These are phyloP conservation scores for Periplaneta americana DNA, from an alignment of 1,140 invertebrate species.

Conservation along the genomic window DNA sequence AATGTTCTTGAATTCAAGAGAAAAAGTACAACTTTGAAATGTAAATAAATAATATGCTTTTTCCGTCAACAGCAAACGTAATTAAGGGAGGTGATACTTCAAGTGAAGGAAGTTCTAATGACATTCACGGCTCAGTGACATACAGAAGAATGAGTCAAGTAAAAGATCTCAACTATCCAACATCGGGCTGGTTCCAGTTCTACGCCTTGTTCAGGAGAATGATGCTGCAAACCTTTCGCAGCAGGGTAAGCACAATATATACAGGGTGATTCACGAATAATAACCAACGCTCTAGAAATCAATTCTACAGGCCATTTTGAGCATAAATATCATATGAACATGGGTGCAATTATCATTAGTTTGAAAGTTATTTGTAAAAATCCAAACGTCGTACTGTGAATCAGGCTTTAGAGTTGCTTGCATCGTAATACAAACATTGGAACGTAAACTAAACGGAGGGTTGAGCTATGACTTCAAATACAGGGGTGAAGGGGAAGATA, in stretches of 20 bases:
- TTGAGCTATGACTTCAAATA: neutral
- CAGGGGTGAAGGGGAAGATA: no score
- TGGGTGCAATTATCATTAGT: neutral
- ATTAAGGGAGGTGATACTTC: neutral
- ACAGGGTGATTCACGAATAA: neutral
- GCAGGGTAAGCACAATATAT: slow-evolving; percentile 29
- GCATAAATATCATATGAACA: neutral
- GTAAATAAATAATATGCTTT: no score
- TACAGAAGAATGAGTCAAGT: neutral
- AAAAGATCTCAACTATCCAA: neutral
- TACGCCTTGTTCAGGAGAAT: slow-evolving; percentile 31
- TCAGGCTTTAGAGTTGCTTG: no score
- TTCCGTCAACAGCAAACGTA: neutral
- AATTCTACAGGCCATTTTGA: no score
- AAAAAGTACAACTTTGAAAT: no score
- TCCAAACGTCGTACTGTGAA: no score
- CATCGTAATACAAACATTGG: no score
- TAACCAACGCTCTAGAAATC: no score
- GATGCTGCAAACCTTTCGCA: slow-evolving; percentile 33
- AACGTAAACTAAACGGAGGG: no score
- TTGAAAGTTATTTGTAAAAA: no score
- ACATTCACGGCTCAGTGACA: neutral
- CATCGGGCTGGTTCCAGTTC: slow-evolving; percentile 34
- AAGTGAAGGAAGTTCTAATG: neutral
- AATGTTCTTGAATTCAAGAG: no score